Percentiles rank a stretch among this genome's conserved stretches.
phyloP scores from a whole-genome alignment of 2,113 vertebrate species.

The Melierax canorus region DNA sequence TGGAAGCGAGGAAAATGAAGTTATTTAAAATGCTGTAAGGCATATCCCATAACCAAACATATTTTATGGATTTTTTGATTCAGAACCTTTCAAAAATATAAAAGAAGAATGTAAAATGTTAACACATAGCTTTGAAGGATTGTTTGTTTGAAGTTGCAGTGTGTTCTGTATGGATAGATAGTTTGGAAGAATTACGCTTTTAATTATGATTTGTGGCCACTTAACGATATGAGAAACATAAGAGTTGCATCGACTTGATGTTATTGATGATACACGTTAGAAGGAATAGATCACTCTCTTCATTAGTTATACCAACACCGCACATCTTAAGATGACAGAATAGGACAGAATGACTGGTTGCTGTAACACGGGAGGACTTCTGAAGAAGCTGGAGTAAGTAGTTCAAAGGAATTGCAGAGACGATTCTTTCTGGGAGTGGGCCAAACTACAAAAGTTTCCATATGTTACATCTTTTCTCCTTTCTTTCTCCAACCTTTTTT shows the following conservation, averaged over 20 bases:
- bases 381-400: neutral
- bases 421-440: neutral
- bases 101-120: neutral
- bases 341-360: neutral
- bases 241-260: neutral
- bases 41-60: neutral
- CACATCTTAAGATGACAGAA: neutral
- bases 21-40: neutral
- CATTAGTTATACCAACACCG: neutral
- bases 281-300: neutral
- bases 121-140: neutral
- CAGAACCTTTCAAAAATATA: neutral
- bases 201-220: conserved; percentile 14
- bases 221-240: neutral
- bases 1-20: neutral
- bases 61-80: neutral
- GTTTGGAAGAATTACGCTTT: neutral
- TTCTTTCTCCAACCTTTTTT: neutral
- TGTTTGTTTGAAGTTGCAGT: neutral
- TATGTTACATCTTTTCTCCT: neutral
- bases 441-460: neutral
- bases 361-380: neutral
- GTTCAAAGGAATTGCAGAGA: neutral
- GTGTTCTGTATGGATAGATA: neutral
- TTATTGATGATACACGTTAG: neutral